A percentile compares a stretch with the other conserved stretches of the same genome.
Evolutionary conservation across 2,113 vertebrate species (phyloP).

Genomic region (Tetraodon nigroviridis): DNA sequence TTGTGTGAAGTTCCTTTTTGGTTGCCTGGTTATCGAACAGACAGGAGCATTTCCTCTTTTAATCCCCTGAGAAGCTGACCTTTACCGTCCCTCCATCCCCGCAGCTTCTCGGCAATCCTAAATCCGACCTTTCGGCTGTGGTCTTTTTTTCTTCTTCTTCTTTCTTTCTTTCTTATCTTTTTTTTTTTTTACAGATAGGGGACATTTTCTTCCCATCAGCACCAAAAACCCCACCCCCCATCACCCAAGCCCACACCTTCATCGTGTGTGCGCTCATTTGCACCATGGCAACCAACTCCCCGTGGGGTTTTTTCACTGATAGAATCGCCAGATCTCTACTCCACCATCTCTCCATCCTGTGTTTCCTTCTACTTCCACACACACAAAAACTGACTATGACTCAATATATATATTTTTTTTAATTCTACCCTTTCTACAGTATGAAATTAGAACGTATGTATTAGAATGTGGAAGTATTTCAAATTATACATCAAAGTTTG

Average conservation of each 20-base stretch:
- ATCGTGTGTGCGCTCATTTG: slow-evolving; percentile 5
- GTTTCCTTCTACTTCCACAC: slow-evolving; percentile 7
- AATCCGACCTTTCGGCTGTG: background rate
- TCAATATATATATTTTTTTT: too few species aligned
- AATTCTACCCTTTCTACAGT: too few species aligned
- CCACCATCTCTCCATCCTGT: slow-evolving; percentile 18
- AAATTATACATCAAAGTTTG: too few species aligned
- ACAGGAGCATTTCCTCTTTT: too few species aligned
- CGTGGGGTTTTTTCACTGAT: slow-evolving; percentile 25
- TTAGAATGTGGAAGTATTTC: too few species aligned
- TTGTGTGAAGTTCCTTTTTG: too few species aligned
- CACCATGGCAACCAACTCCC: slow-evolving; percentile 51
- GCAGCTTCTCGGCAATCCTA: background rate
- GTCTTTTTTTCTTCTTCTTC: too few species aligned
- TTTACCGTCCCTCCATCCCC: background rate
- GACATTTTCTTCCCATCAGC: background rate
- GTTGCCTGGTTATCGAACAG: too few species aligned
- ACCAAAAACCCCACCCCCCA: background rate
- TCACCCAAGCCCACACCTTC: background rate
- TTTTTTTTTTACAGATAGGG: background rate
- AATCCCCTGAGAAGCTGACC: background rate
- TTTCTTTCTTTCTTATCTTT: too few species aligned
- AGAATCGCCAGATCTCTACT: slow-evolving; percentile 33
- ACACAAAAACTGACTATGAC: background rate
- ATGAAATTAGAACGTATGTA: too few species aligned